Conservation (phyloP, 2,113 vertebrate species). For the Alexandromys fortis region DNA sequence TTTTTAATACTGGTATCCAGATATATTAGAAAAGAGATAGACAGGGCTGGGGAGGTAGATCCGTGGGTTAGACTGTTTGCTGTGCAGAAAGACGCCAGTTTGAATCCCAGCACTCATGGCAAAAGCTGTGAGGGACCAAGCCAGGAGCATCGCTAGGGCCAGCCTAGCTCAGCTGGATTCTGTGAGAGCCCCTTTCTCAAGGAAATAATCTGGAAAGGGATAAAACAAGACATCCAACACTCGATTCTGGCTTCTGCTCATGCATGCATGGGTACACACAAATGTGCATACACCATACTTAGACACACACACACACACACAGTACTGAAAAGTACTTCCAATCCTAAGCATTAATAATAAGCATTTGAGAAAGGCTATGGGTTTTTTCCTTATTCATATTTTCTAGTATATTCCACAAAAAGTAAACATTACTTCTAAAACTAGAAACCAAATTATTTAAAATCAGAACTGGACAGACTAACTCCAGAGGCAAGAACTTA, state of each 20-base stretch:
- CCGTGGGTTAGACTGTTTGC: too few relatives aligned
- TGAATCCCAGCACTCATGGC: background rate
- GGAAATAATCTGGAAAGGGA: background rate
- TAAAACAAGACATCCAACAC: background rate
- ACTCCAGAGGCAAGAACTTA: background rate
- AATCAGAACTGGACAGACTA: background rate
- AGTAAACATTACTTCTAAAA: conserved; percentile 30
- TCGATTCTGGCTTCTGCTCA: background rate
- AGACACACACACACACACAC: background rate
- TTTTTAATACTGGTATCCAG: background rate
- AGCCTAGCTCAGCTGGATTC: background rate
- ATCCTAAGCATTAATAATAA: background rate
- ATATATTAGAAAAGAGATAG: background rate
- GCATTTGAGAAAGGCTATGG: conserved; percentile 19
- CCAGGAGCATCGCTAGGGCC: background rate
- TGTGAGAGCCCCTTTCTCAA: background rate
- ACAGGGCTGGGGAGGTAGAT: background rate
- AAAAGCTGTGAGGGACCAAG: background rate
- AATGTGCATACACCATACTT: background rate
- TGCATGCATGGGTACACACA: background rate
- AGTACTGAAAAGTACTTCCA: background rate
- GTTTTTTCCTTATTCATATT: background rate
- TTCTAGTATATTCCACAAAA: conserved; percentile 29
- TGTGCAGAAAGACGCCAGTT: background rate
- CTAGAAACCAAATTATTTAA: conserved; percentile 45